A percentile compares a stretch with the other conserved stretches of the same genome.
These are phyloP conservation scores for Anaspis maculata DNA, from an alignment of 2,888 invertebrate genomes.

Conservation along the genomic window DNA sequence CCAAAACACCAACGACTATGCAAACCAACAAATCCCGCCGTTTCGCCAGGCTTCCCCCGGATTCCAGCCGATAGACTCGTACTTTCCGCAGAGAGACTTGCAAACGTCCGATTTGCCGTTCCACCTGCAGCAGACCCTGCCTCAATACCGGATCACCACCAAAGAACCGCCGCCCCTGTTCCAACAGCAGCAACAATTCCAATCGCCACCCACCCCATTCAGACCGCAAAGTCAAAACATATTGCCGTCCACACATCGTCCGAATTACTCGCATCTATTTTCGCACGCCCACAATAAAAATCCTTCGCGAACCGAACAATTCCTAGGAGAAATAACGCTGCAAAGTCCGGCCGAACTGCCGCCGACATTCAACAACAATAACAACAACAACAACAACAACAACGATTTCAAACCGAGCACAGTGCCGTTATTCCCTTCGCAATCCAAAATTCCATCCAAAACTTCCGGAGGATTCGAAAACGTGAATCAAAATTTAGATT, in stretches of 20 bases:
- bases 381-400: too few species aligned
- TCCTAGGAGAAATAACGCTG: constrained; percentile 54
- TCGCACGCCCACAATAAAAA: constrained; percentile 50
- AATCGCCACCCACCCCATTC: constrained; percentile 9
- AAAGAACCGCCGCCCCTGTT: constrained; percentile 38
- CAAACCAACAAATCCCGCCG: constrained; percentile 24
- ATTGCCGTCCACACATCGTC: constrained; percentile 43
- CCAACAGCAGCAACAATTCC: constrained; percentile 7
- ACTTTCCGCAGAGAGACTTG: constrained; percentile 33
- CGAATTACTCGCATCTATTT: constrained; percentile 48
- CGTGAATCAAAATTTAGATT: constrained; percentile 32
- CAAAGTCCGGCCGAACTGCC: constrained; percentile 51
- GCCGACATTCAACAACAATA: constrained; percentile 17
- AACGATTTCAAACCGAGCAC: constrained; percentile 19
- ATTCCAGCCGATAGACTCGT: constrained; percentile 25
- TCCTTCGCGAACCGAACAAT: constrained; percentile 54
- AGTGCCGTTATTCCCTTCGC: too few species aligned
- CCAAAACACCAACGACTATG: too few species aligned
- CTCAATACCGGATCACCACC: constrained; percentile 41
- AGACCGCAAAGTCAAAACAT: constrained; percentile 14
- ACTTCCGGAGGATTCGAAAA: constrained; percentile 9
- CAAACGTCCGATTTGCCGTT: constrained; percentile 39
- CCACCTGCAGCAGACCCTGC: constrained; percentile 39
- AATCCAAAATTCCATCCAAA: too few species aligned
- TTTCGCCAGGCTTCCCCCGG: constrained; percentile 25